phyloP scores from a whole-genome alignment of 1,140 invertebrate species.

The Drosophila athabasca region DNA sequence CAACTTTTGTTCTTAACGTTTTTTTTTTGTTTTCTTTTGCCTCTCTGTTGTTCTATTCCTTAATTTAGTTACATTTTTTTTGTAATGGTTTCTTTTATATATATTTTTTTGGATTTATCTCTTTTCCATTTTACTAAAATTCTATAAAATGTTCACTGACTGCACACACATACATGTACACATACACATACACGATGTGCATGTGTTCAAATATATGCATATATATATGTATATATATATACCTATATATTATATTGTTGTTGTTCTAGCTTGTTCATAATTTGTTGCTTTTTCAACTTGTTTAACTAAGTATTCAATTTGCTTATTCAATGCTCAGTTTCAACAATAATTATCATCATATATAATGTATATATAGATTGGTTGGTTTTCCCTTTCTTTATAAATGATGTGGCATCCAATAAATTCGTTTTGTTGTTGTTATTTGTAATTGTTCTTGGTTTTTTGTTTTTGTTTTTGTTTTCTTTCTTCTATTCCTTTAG shows the following conservation, averaged over 20 bases:
- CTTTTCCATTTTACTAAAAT: constrained; percentile 77
- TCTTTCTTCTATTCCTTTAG: constrained; percentile 42
- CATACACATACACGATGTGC: constrained; percentile 6
- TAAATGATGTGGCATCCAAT: constrained; percentile 84
- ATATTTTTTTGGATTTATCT: constrained; percentile 29
- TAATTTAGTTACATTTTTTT: constrained; percentile 42
- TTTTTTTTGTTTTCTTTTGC: constrained; percentile 30
- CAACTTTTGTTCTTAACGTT: constrained; percentile 23
- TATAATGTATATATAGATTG: constrained; percentile 53
- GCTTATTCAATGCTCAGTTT: constrained; percentile 72
- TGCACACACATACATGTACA: constrained; percentile 52
- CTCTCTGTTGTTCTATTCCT: constrained; percentile 60
- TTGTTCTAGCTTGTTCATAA: constrained; percentile 70
- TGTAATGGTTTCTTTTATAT: constrained; percentile 3
- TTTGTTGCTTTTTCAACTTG: constrained; percentile 54
- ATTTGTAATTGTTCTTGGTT: constrained; percentile 68
- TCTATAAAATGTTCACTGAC: constrained; percentile 78
- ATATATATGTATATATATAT: constrained; percentile 38
- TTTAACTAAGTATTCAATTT: constrained; percentile 62
- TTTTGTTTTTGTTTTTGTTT: constrained; percentile 51
- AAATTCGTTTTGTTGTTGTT: constrained; percentile 84
- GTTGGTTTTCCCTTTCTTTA: constrained; percentile 68
- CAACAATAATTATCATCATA: constrained; percentile 76
- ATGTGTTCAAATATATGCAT: constrained; percentile 25
- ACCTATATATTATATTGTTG: constrained; percentile 39